These are phyloP conservation scores for Macaca nemestrina DNA, from an alignment of 2,113 vertebrate genomes.

Conservation along the genomic window DNA sequence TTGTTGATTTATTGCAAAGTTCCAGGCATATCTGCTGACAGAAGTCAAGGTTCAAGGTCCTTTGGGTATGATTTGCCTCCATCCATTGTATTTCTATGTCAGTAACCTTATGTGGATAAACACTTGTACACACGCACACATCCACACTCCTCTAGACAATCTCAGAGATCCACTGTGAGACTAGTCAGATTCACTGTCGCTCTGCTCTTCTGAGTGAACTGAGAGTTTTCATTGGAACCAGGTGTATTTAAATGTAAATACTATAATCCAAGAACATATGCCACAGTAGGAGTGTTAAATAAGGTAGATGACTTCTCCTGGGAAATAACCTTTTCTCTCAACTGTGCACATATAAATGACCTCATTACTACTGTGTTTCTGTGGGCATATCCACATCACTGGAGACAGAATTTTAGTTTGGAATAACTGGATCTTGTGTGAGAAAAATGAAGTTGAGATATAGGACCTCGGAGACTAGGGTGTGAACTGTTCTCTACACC, in stretches of 20 bases:
- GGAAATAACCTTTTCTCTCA: background rate
- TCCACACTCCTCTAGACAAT: background rate
- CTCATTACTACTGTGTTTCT: background rate
- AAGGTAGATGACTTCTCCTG: background rate
- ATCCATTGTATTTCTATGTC: background rate
- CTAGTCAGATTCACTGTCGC: background rate
- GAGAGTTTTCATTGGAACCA: background rate
- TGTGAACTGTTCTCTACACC: conserved; percentile 11
- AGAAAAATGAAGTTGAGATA: conserved; percentile 2
- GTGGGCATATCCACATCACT: background rate
- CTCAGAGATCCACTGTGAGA: background rate
- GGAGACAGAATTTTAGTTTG: background rate
- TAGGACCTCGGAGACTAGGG: background rate
- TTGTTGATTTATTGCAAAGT: background rate
- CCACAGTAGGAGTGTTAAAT: background rate
- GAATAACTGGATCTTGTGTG: background rate
- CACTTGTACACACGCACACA: rapidly evolving
- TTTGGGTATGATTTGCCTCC: background rate
- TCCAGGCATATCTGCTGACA: background rate
- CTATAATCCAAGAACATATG: background rate
- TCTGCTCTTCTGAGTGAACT: background rate
- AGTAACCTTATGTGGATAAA: background rate
- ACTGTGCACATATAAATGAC: background rate
- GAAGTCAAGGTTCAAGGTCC: background rate
- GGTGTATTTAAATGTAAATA: background rate